Evolutionary conservation across 2,797 vertebrate genomes (phyloP), one percentile per base, ranked within the genome.

Genomic region (Ctenochaetus hawaiiensis): DNA sequence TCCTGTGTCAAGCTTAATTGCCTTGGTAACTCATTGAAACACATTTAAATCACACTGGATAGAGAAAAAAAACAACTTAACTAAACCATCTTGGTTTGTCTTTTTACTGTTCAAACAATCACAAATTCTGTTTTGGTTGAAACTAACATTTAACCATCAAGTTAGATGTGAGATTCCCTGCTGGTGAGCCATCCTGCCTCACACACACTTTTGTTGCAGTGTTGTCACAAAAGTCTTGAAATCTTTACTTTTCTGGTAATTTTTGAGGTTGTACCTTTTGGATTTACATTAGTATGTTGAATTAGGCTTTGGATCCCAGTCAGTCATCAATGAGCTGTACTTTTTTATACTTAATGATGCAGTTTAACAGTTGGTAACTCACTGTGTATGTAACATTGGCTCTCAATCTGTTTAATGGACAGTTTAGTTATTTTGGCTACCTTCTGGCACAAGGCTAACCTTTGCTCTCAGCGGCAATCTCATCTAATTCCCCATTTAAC

Each of bases 401-500:
- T 12, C 22, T 39, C 23, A 6, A 41, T 61, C 17, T 48, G 5
- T 22, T 0, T 52, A 37, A 20, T 69, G 30, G 30, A 34, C 30
- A 34, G 30, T 76, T 72, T 7, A 44, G 7, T 67, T 47, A 72
- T 60, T 68, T 20, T 30, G 6, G 66, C 22, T 41, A 65, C 16
- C 23, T 22, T 82, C 69, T 84, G 16, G 11, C 54, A 43, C 53
- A 45, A 13, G 37, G 2, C 47, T 70, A 68, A 84, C 82, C 68
- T 82, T 70, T 87, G 59, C 41, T 63, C 59, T 85, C 39, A 56
- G n/a, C 20, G 9, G 48, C 48, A 58, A 41, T 72, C 75, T 68
- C 75, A 78, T 67, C 54, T 52, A 72, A 80, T 71, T 26, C n/a
- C 34, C 66, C 44, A 34, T 77, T 77, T 72, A 77, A 56, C 62